Evolutionary conservation across 2,888 invertebrate species (phyloP).

Genomic region (Pasiphila rectangulata): DNA sequence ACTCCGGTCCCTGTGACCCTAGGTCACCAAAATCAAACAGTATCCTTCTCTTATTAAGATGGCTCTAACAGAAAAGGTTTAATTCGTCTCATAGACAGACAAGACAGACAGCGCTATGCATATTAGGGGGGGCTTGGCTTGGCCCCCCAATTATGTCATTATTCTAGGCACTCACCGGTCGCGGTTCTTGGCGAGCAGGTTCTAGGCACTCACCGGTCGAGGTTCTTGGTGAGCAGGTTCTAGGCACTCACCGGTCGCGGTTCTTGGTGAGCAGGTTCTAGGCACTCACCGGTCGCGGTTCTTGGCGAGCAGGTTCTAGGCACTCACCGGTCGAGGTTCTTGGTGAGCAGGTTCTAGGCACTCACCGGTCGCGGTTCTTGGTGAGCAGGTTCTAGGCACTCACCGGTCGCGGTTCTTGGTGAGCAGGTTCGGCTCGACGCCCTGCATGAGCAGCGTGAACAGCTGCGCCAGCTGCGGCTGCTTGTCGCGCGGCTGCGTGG

Average conservation of each 20-base stretch:
- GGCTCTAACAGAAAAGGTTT: too few relatives aligned
- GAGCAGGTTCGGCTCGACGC: constrained; percentile 92
- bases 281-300: background rate
- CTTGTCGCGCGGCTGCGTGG: too few relatives aligned
- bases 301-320: constrained; percentile 75
- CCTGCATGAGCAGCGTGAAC: background rate
- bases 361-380: background rate
- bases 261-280: background rate
- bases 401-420: constrained; percentile 57
- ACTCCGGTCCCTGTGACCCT: background rate
- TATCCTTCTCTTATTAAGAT: too few relatives aligned
- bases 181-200: constrained; percentile 96
- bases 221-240: background rate
- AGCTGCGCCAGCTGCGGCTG: too few relatives aligned
- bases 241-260: background rate
- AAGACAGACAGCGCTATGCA: too few relatives aligned
- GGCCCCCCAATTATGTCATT: too few relatives aligned
- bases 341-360: constrained; percentile 75
- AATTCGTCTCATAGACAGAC: too few relatives aligned
- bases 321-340: background rate
- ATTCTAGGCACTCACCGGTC: constrained; percentile 87
- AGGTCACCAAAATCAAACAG: background rate
- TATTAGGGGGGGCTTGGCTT: too few relatives aligned
- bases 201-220: constrained; percentile 71
- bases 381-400: constrained; percentile 75